Conservation (phyloP, 2,797 vertebrate species). For the Eupleurogrammus muticus region DNA sequence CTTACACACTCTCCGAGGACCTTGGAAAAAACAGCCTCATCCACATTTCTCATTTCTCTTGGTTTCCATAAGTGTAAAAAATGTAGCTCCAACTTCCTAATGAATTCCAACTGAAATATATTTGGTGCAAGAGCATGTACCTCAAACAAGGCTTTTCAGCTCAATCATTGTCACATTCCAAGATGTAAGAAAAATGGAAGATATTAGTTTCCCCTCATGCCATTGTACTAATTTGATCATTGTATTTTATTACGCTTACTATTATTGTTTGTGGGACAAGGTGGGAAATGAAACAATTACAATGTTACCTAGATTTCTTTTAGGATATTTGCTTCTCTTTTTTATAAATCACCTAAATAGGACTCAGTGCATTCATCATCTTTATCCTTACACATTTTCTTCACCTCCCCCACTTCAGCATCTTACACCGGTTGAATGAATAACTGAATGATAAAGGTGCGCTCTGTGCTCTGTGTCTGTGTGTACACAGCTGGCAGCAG, state of each 20-base stretch:
- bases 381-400: slow-evolving; percentile 19
- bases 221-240: slow-evolving; percentile 57
- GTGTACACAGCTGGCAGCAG: slow-evolving; percentile 68
- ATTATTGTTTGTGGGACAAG: slow-evolving; percentile 14
- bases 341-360: background rate
- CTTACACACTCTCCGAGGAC: slow-evolving; percentile 76
- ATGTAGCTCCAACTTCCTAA: slow-evolving; percentile 74
- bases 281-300: slow-evolving; percentile 24
- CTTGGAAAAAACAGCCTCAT: slow-evolving; percentile 80
- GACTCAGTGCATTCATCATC: background rate
- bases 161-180: slow-evolving; percentile 60
- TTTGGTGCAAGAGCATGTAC: slow-evolving; percentile 59
- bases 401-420: background rate
- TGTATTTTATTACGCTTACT: slow-evolving; percentile 29
- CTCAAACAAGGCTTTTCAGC: slow-evolving; percentile 66
- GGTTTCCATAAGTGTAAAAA: slow-evolving; percentile 76
- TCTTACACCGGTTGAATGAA: slow-evolving; percentile 22
- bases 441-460: slow-evolving; percentile 46
- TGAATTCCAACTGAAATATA: slow-evolving; percentile 82
- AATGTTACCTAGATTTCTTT: background rate
- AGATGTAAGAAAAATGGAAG: slow-evolving; percentile 56
- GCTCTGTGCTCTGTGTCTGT: slow-evolving; percentile 38
- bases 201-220: slow-evolving; percentile 61
- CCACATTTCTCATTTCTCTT: slow-evolving; percentile 76
- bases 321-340: background rate